phyloP scores from a whole-genome alignment of 2,113 vertebrate species.

The Notiomystis cincta region DNA sequence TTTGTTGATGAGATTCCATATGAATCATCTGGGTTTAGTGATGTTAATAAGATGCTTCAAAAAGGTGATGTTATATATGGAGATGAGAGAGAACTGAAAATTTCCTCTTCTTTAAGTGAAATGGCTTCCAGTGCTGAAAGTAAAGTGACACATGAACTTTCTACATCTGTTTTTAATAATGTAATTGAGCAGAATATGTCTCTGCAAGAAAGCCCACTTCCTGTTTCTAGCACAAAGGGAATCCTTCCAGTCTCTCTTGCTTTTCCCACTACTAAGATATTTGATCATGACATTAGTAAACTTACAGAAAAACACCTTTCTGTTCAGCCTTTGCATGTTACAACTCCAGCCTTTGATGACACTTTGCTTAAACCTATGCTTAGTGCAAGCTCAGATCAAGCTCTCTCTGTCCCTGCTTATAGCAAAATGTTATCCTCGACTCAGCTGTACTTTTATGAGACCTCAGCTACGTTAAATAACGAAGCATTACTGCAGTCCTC shows the following conservation, averaged over 20 bases:
- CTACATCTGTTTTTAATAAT: conserved; percentile 51
- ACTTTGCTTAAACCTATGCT: conserved; percentile 66
- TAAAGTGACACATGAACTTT: conserved; percentile 54
- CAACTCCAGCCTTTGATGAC: conserved; percentile 69
- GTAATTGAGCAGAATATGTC: conserved; percentile 50
- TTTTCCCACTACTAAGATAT: conserved; percentile 64
- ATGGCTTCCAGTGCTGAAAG: conserved; percentile 64
- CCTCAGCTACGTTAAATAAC: conserved; percentile 67
- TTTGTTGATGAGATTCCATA: conserved; percentile 69
- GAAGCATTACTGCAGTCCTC: conserved; percentile 70
- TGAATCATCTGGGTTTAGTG: conserved; percentile 69
- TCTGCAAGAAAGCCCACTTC: conserved; percentile 60
- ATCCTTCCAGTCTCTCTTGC: conserved; percentile 64
- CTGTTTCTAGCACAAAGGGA: conserved; percentile 70
- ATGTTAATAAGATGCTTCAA: conserved; percentile 57
- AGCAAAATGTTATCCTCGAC: conserved; percentile 68
- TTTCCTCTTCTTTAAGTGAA: conserved; percentile 69
- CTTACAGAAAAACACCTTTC: conserved; percentile 68
- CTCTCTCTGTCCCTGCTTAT: conserved; percentile 69
- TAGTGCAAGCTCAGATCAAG: conserved; percentile 69
- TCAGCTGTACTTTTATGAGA: conserved; percentile 59
- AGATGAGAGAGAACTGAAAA: conserved; percentile 69
- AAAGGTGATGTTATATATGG: conserved; percentile 57
- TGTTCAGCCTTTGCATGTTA: conserved; percentile 62
- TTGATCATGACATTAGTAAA: conserved; percentile 67